A percentile compares a stretch with the other conserved stretches of the same genome.
Conservation (phyloP, 2,888 invertebrate genomes). For the Chymomyza fuscimana region DNA sequence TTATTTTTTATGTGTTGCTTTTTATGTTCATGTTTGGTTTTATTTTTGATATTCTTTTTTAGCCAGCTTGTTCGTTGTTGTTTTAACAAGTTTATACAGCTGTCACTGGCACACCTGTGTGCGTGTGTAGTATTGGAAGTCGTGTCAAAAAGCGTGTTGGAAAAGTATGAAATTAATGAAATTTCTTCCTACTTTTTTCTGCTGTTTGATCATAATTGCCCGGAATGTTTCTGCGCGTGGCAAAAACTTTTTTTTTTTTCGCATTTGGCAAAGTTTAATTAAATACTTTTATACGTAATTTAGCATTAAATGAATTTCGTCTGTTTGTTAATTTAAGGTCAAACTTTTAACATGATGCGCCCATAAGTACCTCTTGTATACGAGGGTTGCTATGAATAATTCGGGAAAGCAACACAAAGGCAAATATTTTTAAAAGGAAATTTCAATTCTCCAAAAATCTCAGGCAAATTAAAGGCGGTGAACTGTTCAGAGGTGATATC, state of each 20-base stretch:
- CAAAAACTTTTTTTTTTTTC: slow-evolving; percentile 5
- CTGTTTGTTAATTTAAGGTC: slow-evolving; percentile 3
- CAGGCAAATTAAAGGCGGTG: too few species aligned
- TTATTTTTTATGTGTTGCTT: not conserved
- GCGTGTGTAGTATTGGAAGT: slow-evolving; percentile 6
- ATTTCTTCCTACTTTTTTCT: slow-evolving; percentile 8
- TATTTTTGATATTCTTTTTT: not conserved
- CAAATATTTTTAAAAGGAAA: not conserved
- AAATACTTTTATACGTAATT: slow-evolving; percentile 23
- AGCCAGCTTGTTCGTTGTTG: not conserved
- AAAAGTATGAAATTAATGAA: slow-evolving; percentile 34
- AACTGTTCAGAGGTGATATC: too few species aligned
- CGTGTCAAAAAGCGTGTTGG: slow-evolving; percentile 12
- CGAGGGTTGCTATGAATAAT: not conserved
- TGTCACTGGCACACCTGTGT: slow-evolving; percentile 58
- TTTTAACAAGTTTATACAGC: slow-evolving; percentile 37
- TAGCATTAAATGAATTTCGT: slow-evolving; percentile 3
- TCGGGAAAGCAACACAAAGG: not conserved
- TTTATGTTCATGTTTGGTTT: not conserved
- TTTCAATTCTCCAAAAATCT: too few species aligned
- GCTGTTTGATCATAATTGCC: slow-evolving; percentile 32
- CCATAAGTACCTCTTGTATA: not conserved
- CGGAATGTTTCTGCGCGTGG: slow-evolving; percentile 1
- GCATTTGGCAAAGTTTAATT: slow-evolving; percentile 23
- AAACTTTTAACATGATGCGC: not conserved